Base-by-base conservation (phyloP, 2,888 invertebrate species). In the Trilocha varians region DNA sequence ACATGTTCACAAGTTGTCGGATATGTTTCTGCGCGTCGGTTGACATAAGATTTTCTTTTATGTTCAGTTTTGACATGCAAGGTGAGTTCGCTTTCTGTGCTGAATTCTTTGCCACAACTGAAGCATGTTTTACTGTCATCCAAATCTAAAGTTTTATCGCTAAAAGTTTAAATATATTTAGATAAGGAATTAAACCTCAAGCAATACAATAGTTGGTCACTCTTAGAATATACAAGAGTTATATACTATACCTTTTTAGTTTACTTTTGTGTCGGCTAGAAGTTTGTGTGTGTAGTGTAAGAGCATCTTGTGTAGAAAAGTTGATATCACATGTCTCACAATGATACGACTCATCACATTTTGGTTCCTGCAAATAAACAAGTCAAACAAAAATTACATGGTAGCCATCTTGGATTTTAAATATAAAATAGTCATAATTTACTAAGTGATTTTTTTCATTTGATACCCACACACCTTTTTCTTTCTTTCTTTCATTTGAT, bases 1-100 rank as follows among this genome's bases (percentile, higher is more conserved):
- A 65, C 65, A 43, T 61, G 48, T 41, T 57, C 53, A 37, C 65
- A 65, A 5, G 42, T 16, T 0, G 42, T 50, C 5, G 65, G 65
- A 15, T 62, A 64, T 1, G 38, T 34, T 17, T 50, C 50, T 2
- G 34, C 51, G 1, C 50, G 51, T 5, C 11, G 25, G 8, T 25
- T 25, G 8, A 25, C 11, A 11, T 25, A 25, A 11, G 25, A 11
- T 25, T 11, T n/a, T n/a, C n/a, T 25, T 6, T 11, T 6, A 25
- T 25, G 25, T 5, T 25, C 8, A 5, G 25, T 11, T 11, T 25
- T 25, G 2, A 25, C 25, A 11, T 25, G 25, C 25, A 25, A 25
- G 25, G 6, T 25, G 3, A 25, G 25, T 25, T 25, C 25, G 25
- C 25, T 25, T 11, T 11, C 8, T 5, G 25, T 25, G 25, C 25